Evolutionary conservation across 2,113 vertebrate genomes (phyloP), one percentile per base, ranked within the genome.

Genomic region (Raja brachyura): DNA sequence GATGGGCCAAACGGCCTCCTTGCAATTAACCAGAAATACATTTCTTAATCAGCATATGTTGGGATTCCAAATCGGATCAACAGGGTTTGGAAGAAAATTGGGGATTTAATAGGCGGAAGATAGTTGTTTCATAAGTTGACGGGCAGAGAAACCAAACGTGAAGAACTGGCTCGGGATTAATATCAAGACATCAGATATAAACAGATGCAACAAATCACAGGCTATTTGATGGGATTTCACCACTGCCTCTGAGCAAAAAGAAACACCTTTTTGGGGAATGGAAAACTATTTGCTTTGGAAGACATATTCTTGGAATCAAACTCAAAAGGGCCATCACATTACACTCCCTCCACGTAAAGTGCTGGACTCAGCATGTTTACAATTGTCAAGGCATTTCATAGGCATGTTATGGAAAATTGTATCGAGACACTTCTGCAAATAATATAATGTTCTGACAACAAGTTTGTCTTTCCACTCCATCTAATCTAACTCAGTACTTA

Each of bases 281-380:
- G 83, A 61, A 59, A n/a, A 61, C 25, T 28, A 31, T 86, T 75
- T 75, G 39, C 33, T 77, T 33, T 85, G 22, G 22, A 85, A 59
- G 22, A 28, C 81, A 85, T 73, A 73, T 85, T 59, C 81, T 86
- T 31, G 83, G 56, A 86, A 86, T 28, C 83, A 83, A 22, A 59
- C 54, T 48, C 39, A 48, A 63, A 63, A 63, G 83, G 25, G 22
- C 83, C 5, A 16, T 86, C 59, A 86, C 3, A 7, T 86, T 61
- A 86, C 56, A 86, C 56, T 56, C 22, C 25, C 79, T 86, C 39
- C 9, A 54, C 14, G 11, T 59, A 59, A 31, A 63, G 81, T 59
- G 28, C 56, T 56, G 1, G 22, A 10, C 8, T 4, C 79, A 77
- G 75, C 16, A 14, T 28, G 22, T 25, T 28, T 22, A 75, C 39